Percentiles rank a stretch among this genome's conserved stretches.
Evolutionary conservation across 2,888 invertebrate species (phyloP).

Genomic region (Mimas tiliae): DNA sequence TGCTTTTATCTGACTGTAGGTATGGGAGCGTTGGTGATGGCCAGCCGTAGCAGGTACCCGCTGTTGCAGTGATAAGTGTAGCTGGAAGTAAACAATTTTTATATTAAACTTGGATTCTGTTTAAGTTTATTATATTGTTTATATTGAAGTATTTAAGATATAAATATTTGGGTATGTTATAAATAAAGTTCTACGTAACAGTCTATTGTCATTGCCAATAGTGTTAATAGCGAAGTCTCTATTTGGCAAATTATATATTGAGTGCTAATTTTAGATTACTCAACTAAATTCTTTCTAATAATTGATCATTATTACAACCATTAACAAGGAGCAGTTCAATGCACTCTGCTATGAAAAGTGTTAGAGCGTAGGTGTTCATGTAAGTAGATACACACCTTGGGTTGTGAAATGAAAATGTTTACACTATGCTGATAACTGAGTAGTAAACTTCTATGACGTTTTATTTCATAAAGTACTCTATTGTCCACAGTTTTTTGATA

Average conservation of each 20-base stretch:
- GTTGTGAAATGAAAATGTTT: slow-evolving; percentile 42
- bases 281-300: slow-evolving; percentile 29
- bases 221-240: slow-evolving; percentile 38
- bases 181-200: no score
- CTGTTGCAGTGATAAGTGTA: slow-evolving; percentile 81
- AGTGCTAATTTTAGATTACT: slow-evolving; percentile 31
- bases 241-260: slow-evolving; percentile 38
- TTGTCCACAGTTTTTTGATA: slow-evolving; percentile 6
- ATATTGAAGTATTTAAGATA: no score
- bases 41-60: slow-evolving; percentile 85
- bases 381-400: slow-evolving; percentile 35
- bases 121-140: no score
- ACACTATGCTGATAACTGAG: slow-evolving; percentile 39
- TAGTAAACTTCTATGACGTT: slow-evolving; percentile 33
- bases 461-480: slow-evolving; percentile 14
- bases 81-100: slow-evolving; percentile 66
- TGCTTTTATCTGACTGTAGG: slow-evolving; percentile 71
- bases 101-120: not conserved
- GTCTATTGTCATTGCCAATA: slow-evolving; percentile 21
- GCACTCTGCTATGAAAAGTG: slow-evolving; percentile 35
- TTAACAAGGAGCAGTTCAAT: slow-evolving; percentile 39
- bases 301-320: slow-evolving; percentile 40
- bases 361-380: slow-evolving; percentile 34
- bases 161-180: no score
- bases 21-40: slow-evolving; percentile 85